A percentile compares a stretch with the other conserved stretches of the same genome.
Evolutionary conservation across 2,113 vertebrate species (phyloP).

Genomic region (Anolis carolinensis): DNA sequence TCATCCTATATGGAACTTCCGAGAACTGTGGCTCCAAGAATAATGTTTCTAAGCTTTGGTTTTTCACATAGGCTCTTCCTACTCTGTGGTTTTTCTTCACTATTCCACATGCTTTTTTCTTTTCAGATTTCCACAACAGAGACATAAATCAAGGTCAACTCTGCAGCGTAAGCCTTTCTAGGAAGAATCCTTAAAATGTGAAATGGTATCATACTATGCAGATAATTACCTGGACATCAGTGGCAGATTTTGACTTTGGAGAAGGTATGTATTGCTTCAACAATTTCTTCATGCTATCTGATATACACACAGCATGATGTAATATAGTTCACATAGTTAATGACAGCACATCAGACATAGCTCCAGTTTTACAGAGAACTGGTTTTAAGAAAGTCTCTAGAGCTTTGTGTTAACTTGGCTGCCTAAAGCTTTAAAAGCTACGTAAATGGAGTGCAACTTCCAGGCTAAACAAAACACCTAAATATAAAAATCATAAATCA

Average conservation of each 20-base stretch:
- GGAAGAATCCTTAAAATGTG: conserved; percentile 29
- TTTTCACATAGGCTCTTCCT: conserved; percentile 4
- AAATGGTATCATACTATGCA: conserved; percentile 26
- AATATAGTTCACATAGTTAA: conserved; percentile 31
- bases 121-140: conserved; percentile 27
- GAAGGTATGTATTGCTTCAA: conserved; percentile 18
- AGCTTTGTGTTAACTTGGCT: conserved; percentile 23
- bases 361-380: conserved; percentile 23
- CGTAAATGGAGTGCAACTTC: not conserved
- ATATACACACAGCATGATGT: conserved; percentile 15
- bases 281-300: conserved; percentile 30
- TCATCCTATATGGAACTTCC: too few species aligned
- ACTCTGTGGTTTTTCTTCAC: conserved; percentile 1
- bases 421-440: conserved; percentile 10
- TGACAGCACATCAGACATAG: conserved; percentile 14
- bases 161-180: conserved; percentile 3
- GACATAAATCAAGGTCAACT: not conserved
- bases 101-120: not conserved
- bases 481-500: not conserved
- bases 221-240: conserved; percentile 31
- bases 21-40: too few species aligned
- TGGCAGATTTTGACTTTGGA: conserved; percentile 44
- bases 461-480: conserved; percentile 36
- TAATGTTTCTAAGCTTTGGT: not conserved
- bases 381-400: conserved; percentile 26